phyloP scores from a whole-genome alignment of 1,140 invertebrate genomes.

The Bilobella aurantiaca region DNA sequence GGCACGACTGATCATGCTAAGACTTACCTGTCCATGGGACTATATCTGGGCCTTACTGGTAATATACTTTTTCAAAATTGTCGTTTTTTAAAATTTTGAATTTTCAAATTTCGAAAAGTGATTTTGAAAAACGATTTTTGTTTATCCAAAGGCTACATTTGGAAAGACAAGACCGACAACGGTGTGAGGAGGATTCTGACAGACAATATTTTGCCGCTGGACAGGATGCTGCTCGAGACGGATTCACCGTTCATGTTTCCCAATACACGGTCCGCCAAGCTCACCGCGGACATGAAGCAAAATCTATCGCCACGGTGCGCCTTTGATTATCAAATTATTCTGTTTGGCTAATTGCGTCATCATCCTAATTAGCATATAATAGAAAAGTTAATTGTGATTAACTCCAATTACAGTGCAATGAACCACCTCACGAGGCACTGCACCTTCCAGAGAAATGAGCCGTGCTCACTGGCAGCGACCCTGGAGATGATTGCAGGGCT shows the following conservation, averaged over 20 bases:
- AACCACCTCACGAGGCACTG: conserved; percentile 65
- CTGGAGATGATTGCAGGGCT: conserved; percentile 89
- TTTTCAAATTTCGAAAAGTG: background rate
- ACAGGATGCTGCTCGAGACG: conserved; percentile 76
- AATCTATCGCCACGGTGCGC: conserved; percentile 66
- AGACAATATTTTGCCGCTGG: conserved; percentile 66
- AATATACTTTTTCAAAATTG: conserved; percentile 13
- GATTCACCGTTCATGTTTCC: conserved; percentile 95
- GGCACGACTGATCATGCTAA: conserved; percentile 74
- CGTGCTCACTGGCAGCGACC: conserved; percentile 81
- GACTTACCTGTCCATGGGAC: conserved; percentile 74
- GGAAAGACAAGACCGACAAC: conserved; percentile 84
- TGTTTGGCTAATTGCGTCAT: background rate
- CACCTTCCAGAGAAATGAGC: conserved; percentile 92
- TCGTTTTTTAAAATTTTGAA: background rate
- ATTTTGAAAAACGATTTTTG: conserved; percentile 15
- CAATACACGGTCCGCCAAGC: conserved; percentile 82
- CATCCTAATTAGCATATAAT: too few relatives aligned
- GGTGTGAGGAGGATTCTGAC: conserved; percentile 74
- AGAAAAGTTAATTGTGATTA: background rate
- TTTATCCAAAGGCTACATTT: conserved; percentile 58
- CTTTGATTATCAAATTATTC: background rate
- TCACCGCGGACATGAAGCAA: conserved; percentile 74
- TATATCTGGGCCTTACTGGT: conserved; percentile 77
- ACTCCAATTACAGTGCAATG: conserved; percentile 42